Percentiles rank a stretch among this genome's conserved stretches.
These are phyloP conservation scores for Morpho achilles DNA, from an alignment of 2,888 invertebrate species.

Conservation along the genomic window DNA sequence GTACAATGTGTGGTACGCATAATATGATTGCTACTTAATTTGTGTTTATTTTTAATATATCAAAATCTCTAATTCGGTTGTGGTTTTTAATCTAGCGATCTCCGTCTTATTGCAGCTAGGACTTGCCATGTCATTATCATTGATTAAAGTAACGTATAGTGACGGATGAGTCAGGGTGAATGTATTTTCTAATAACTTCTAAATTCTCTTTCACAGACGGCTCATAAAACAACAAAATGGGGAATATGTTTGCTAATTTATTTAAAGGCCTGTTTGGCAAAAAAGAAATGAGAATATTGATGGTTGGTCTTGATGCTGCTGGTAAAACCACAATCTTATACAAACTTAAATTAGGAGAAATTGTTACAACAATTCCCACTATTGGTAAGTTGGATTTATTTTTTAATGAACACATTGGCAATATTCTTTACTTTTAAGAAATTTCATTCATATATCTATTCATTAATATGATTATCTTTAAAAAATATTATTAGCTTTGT, in stretches of 20 bases:
- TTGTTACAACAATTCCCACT: slow-evolving; percentile 99
- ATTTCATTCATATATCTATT: neutral
- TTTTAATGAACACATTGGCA: neutral
- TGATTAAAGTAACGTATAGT: slow-evolving; percentile 57
- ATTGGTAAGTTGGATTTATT: slow-evolving; percentile 86
- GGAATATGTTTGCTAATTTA: slow-evolving; percentile 97
- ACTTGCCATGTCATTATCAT: slow-evolving; percentile 77
- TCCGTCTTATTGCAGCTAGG: slow-evolving; percentile 40
- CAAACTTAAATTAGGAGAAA: slow-evolving; percentile 99
- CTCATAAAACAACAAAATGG: slow-evolving; percentile 87
- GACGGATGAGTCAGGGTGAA: slow-evolving; percentile 69
- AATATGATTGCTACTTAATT: slow-evolving; percentile 4
- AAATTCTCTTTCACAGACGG: slow-evolving; percentile 65
- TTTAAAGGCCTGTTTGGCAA: slow-evolving; percentile 99
- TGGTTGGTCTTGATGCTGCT: slow-evolving; percentile 99
- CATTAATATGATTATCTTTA: too few species aligned
- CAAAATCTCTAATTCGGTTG: too few species aligned
- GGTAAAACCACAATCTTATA: slow-evolving; percentile 99
- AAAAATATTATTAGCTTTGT: too few species aligned
- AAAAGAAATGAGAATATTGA: slow-evolving; percentile 99
- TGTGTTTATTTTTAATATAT: neutral
- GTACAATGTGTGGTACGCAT: slow-evolving; percentile 3
- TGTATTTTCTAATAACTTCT: slow-evolving; percentile 39
- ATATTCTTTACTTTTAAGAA: neutral
- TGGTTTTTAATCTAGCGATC: slow-evolving; percentile 4